These are phyloP conservation scores for Aegypius monachus DNA, from an alignment of 2,113 vertebrate species.

Conservation along the genomic window DNA sequence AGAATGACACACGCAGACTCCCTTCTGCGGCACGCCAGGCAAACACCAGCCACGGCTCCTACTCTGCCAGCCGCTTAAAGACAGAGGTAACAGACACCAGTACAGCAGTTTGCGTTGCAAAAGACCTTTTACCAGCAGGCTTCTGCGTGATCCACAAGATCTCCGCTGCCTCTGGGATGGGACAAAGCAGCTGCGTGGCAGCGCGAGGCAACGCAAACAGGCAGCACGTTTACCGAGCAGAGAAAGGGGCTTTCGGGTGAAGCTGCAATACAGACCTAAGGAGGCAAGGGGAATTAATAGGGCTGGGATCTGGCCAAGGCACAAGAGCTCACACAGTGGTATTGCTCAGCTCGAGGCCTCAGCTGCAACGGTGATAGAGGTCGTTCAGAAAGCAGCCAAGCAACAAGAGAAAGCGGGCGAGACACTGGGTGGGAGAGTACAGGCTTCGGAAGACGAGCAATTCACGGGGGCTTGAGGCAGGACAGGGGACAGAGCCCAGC, in stretches of 20 bases:
- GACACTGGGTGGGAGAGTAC: rapidly evolving
- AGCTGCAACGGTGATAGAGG: rapidly evolving
- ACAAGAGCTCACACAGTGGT: not conserved
- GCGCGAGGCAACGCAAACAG: too few species aligned
- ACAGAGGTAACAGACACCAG: not conserved
- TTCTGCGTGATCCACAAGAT: not conserved
- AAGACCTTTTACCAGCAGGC: not conserved
- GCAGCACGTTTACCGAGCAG: not conserved
- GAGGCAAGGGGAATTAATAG: not conserved
- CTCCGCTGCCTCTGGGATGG: not conserved
- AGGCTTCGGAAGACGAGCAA: not conserved
- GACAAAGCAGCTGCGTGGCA: not conserved
- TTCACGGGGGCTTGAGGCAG: not conserved
- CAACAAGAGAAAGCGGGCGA: not conserved
- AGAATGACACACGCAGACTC: too few species aligned
- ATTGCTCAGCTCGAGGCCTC: not conserved
- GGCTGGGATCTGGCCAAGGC: not conserved
- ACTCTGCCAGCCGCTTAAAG: not conserved
- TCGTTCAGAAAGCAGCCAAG: not conserved
- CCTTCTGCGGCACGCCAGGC: not conserved
- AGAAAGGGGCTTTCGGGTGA: not conserved
- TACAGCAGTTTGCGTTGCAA: not conserved
- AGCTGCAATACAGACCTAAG: not conserved
- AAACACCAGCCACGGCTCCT: not conserved
- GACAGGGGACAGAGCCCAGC: not conserved